Conservation (phyloP, 2,888 invertebrate species). For the Sclerodermus sp. region DNA sequence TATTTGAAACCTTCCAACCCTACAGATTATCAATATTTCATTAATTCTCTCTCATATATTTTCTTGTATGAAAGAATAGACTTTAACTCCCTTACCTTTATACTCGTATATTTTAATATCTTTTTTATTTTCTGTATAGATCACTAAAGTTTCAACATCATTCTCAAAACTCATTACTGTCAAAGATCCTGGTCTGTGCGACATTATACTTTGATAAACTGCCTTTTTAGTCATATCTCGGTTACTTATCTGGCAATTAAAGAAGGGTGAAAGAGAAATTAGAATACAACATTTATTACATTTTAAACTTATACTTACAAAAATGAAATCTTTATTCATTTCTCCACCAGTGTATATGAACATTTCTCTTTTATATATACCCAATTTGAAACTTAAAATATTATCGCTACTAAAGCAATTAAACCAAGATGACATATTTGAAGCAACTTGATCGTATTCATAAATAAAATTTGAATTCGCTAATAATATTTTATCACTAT, state of each 20-base stretch:
- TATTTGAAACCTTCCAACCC: constrained; percentile 59
- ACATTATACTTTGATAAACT: constrained; percentile 60
- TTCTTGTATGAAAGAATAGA: background rate
- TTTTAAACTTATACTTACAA: constrained; percentile 32
- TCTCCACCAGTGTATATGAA: constrained; percentile 33
- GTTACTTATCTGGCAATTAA: constrained; percentile 27
- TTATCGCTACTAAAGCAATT: constrained; percentile 16
- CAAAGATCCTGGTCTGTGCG: constrained; percentile 60
- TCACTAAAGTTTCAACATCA: constrained; percentile 37
- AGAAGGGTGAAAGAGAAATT: background rate
- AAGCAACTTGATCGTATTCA: constrained; percentile 13
- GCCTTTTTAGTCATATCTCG: constrained; percentile 55
- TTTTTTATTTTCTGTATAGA: constrained; percentile 44
- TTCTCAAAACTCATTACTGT: constrained; percentile 37
- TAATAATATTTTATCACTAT: constrained; percentile 17
- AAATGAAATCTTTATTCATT: constrained; percentile 34
- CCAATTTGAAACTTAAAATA: constrained; percentile 32
- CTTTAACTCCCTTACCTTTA: constrained; percentile 49
- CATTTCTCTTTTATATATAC: constrained; percentile 30
- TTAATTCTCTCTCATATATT: background rate
- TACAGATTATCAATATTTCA: too few species aligned
- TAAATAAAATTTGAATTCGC: constrained; percentile 17
- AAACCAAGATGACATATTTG: background rate
- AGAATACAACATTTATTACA: background rate
- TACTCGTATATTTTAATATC: constrained; percentile 59